phyloP scores from a whole-genome alignment of 2,113 vertebrate species.

The Cyprinodon variegatus region DNA sequence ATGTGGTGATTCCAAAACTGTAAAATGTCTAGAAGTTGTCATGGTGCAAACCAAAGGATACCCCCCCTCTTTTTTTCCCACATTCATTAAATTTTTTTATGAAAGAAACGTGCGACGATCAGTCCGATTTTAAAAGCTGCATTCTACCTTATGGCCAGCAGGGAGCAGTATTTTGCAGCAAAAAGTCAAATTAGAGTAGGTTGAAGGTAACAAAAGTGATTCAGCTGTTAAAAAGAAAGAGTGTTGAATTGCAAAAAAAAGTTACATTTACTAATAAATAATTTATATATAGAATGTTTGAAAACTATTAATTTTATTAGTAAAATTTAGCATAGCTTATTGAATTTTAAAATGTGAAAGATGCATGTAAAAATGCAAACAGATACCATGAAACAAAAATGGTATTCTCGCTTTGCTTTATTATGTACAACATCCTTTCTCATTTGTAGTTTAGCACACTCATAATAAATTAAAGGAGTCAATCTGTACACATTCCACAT shows the following conservation, averaged over 20 bases:
- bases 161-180: neutral
- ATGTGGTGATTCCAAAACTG: too few species aligned
- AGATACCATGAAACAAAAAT: neutral
- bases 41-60: too few species aligned
- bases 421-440: constrained; percentile 30
- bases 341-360: neutral
- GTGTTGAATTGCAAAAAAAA: neutral
- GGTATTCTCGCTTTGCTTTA: constrained; percentile 7
- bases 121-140: neutral
- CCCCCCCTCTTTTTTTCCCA: too few species aligned
- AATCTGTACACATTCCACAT: neutral
- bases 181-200: neutral
- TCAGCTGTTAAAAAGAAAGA: too few species aligned
- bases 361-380: neutral
- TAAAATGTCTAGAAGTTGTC: neutral
- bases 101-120: too few species aligned
- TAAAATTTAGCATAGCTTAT: neutral
- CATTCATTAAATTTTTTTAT: too few species aligned
- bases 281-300: neutral
- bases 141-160: constrained; percentile 5
- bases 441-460: constrained; percentile 25
- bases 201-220: too few species aligned
- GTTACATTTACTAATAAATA: neutral
- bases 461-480: constrained; percentile 23
- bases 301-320: neutral